Percentiles rank a stretch among this genome's conserved stretches.
phyloP scores from a whole-genome alignment of 2,797 vertebrate species.

The Botia almorhae region DNA sequence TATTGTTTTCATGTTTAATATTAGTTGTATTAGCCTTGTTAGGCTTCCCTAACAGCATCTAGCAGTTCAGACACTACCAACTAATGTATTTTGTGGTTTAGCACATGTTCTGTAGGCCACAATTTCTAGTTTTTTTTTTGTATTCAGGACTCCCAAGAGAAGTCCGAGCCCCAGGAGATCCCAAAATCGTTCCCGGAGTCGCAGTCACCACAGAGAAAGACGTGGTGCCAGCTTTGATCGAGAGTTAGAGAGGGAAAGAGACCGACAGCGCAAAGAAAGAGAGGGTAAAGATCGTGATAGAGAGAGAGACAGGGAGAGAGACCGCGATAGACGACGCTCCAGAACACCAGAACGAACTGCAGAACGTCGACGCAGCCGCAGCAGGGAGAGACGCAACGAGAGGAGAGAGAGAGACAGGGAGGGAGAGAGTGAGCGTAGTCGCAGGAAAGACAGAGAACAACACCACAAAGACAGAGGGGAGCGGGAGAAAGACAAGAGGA shows the following conservation, averaged over 20 bases:
- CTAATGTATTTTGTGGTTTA: no score
- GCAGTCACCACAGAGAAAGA: slow-evolving; percentile 91
- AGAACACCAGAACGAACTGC: slow-evolving; percentile 84
- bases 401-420: slow-evolving; percentile 83
- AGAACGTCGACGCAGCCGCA: slow-evolving; percentile 78
- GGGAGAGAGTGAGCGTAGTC: slow-evolving; percentile 83
- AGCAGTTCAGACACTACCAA: no score
- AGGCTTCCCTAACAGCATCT: neutral
- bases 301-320: slow-evolving; percentile 76
- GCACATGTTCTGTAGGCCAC: no score
- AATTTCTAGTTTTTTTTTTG: neutral
- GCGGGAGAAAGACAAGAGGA: slow-evolving; percentile 91
- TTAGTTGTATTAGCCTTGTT: no score
- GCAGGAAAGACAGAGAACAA: slow-evolving; percentile 72
- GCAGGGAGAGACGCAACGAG: slow-evolving; percentile 85
- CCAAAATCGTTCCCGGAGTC: slow-evolving; percentile 93
- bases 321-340: slow-evolving; percentile 77
- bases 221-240: slow-evolving; percentile 93
- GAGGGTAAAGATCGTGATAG: slow-evolving; percentile 72
- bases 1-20: no score
- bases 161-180: slow-evolving; percentile 88
- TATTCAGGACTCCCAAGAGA: slow-evolving; percentile 86
- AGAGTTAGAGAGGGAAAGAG: slow-evolving; percentile 91
- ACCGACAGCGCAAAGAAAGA: slow-evolving; percentile 80
- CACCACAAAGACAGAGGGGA: slow-evolving; percentile 88